Base-by-base conservation (phyloP, 2,113 vertebrate species). In the Beaufortia kweichowensis region DNA sequence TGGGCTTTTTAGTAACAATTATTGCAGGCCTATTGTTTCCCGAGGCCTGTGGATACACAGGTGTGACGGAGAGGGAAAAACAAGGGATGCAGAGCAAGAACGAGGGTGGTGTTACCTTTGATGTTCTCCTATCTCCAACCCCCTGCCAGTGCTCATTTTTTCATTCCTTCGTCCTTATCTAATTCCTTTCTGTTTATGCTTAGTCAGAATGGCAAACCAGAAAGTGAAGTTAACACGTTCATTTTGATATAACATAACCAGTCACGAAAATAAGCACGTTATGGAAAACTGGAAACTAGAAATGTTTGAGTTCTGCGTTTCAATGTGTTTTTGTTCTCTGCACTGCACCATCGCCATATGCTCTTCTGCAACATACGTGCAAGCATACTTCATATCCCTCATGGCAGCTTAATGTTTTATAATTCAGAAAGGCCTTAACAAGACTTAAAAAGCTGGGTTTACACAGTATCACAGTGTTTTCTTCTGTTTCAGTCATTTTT, bases 31-130 rank as follows among this genome's bases (percentile, higher is more conserved):
- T 10, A 39, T 70, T 71, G 53, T 71, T 59, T 71, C 21, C 31
- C 8, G 19, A 59, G 69, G 69, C 69, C 69, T 59, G 53, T 71
- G 55, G 69, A 71, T 71, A 59, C 23, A 41, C 2, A 57, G 21
- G 31, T 77, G 79, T 86, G 50, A 66, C 48, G 15, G 68, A 43
- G 57, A 79, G 76, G 66, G 63, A 48, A 53, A 74, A 81, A 41
- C n/a, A n/a, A 41, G 67, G 79, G 71, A 82, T 68, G 73, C 21
- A 17, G 46, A 33, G 17, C 12, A 41, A 53, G 3, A 57, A 56
- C 46, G 72, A 39, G 4, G 23, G 15, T 48, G 56, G 60, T 17
- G n/a, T 61, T 61, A 46, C 17, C 50, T 79, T 79, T 79, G 69
- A 79, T 79, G 77, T 79, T 79, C 53, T 79, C 28, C 48, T 79